Evolutionary conservation across 1,140 invertebrate genomes (phyloP).

Genomic region (Heliothis subflexa): DNA sequence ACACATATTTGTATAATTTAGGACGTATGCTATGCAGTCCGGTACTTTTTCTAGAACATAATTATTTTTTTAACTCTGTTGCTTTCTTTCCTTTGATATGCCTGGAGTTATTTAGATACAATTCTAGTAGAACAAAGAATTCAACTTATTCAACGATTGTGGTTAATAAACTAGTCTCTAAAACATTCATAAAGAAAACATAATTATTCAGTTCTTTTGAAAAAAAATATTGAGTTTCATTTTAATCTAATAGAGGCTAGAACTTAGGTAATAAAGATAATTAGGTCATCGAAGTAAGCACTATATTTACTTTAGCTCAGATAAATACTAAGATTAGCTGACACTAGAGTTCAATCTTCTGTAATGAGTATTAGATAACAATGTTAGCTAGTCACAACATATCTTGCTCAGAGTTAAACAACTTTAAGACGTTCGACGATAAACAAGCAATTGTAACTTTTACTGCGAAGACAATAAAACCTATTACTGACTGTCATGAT

Average conservation of each 20-base stretch:
- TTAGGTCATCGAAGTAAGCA: constrained; percentile 3
- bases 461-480: background rate
- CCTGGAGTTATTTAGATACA: background rate
- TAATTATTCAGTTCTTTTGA: background rate
- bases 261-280: background rate
- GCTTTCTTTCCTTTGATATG: background rate
- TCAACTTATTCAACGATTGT: background rate
- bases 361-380: constrained; percentile 9
- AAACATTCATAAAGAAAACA: constrained; percentile 18
- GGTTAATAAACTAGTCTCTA: background rate
- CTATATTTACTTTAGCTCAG: background rate
- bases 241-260: background rate
- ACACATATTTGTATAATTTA: constrained; percentile 27
- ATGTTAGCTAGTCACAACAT: constrained; percentile 3
- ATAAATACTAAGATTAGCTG: constrained; percentile 10
- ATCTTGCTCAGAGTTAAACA: constrained; percentile 7
- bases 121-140: background rate
- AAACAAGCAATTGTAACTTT: constrained; percentile 23
- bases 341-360: background rate
- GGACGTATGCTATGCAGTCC: background rate
- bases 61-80: background rate
- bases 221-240: background rate
- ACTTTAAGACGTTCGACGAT: background rate
- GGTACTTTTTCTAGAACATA: background rate
- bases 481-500: background rate